Conservation (phyloP, 2,113 vertebrate genomes). For the Mirounga angustirostris region DNA sequence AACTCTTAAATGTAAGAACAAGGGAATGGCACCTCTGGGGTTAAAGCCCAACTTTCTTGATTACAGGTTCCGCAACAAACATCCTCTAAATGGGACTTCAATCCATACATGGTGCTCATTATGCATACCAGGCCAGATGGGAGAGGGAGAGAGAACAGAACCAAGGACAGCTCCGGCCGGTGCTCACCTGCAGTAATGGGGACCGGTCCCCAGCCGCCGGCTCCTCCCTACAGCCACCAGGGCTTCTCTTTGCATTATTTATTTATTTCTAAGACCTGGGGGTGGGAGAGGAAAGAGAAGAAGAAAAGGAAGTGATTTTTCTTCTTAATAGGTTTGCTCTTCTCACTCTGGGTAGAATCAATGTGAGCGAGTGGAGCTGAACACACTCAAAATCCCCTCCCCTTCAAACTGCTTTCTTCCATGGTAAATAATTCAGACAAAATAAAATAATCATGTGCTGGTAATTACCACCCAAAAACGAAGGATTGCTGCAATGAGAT, state of each 20-base stretch:
- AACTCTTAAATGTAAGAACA: conserved; percentile 9
- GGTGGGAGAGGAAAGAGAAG: not conserved
- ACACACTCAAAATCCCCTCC: conserved; percentile 48
- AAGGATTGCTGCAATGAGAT: not conserved
- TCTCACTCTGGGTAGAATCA: conserved; percentile 71
- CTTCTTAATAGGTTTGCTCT: conserved; percentile 78
- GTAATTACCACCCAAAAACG: conserved; percentile 61
- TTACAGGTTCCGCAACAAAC: not conserved
- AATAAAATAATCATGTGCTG: conserved; percentile 75
- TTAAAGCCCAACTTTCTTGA: conserved; percentile 47
- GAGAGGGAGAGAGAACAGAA: not conserved
- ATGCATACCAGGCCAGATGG: not conserved
- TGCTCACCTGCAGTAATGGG: accelerated
- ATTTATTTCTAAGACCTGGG: conserved; percentile 54
- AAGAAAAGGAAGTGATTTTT: conserved; percentile 79
- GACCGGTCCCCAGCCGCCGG: not conserved
- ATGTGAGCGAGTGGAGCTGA: conserved; percentile 60
- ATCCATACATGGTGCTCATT: not conserved
- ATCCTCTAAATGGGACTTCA: conserved; percentile 52
- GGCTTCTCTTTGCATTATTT: conserved; percentile 37
- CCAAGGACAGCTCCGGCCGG: not conserved
- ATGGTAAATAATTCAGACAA: conserved; percentile 79
- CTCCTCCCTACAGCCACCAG: not conserved
- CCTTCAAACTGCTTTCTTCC: conserved; percentile 74
- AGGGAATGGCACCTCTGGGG: conserved; percentile 4